Conservation (phyloP, 2,888 invertebrate genomes). For the Alloscopus bannaensis region DNA sequence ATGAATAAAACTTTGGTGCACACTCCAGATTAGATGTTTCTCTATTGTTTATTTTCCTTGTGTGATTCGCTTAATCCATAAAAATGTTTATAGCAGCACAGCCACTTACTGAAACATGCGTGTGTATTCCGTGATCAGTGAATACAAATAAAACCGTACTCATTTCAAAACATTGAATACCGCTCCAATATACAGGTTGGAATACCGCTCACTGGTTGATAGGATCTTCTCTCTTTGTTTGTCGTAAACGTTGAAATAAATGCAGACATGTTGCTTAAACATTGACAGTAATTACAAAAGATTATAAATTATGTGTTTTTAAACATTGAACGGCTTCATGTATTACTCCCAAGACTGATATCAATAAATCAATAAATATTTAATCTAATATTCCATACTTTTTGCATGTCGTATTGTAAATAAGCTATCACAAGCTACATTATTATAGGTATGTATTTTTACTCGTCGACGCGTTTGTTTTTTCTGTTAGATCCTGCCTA, state of each 20-base stretch:
- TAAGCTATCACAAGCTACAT: too few species aligned
- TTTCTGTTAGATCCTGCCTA: not conserved
- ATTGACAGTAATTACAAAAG: not conserved
- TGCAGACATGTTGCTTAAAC: not conserved
- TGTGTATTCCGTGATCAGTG: conserved; percentile 37
- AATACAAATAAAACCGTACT: conserved; percentile 41
- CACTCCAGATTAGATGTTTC: not conserved
- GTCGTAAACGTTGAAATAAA: not conserved
- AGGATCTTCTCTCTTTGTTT: not conserved
- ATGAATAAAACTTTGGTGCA: too few species aligned
- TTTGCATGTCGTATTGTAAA: too few species aligned
- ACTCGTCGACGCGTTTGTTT: not conserved
- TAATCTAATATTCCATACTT: too few species aligned
- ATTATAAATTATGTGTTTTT: too few species aligned
- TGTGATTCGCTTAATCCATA: too few species aligned
- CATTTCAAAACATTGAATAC: conserved; percentile 22
- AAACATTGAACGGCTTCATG: too few species aligned
- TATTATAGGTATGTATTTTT: too few species aligned
- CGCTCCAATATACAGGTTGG: not conserved
- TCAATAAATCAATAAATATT: too few species aligned
- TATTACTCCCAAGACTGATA: too few species aligned
- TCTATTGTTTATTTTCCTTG: not conserved
- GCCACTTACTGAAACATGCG: conserved; percentile 41
- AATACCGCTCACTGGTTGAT: not conserved
- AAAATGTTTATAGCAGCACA: conserved; percentile 30